Base-by-base conservation (phyloP, 1,140 invertebrate genomes). In the Oryctes rhinoceros region DNA sequence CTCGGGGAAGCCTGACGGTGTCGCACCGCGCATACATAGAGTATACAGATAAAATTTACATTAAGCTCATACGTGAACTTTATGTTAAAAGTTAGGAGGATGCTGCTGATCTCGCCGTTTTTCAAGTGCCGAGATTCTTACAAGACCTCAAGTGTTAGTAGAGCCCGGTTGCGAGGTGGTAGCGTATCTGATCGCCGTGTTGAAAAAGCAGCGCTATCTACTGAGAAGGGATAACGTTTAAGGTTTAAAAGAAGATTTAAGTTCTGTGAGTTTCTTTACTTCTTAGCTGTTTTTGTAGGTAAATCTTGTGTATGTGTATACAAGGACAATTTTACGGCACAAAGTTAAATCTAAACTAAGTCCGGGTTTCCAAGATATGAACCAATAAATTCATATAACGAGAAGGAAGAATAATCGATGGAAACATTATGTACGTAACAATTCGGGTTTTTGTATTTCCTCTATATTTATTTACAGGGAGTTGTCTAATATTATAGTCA, bases 11-110 rank as follows among this genome's bases (percentile, higher is more conserved):
- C 53, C 13, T 18, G 3, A 59, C 15, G 5, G 53, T 59, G 53
- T 59, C 53, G 53, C n/a, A 13, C 7, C 18, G 13, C 15, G 53
- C 53, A 59, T 59, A 59, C 53, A 15, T 59, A 59, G 53, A 15
- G 15, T 18, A 7, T 18, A 18, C 53, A 59, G 53, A 59, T 59
- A 59, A 59, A 59, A 59, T 59, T 59, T 59, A 59, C 53, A 59
- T 59, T 59, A 59, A 59, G 53, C 53, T 59, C 53, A 59, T 59
- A 59, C 53, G 53, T 59, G 53, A 59, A 59, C 53, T 59, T 59
- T 59, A 59, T 59, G 53, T 59, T 59, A 59, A 59, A 59, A 59
- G 53, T 59, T 59, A 6, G 53, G 53, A 59, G n/a, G 53, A 59
- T 18, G 53, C 53, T 18, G 53, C 53, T 15, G 11, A 6, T 18